Evolutionary conservation across 2,888 invertebrate genomes (phyloP), one percentile per base, ranked within the genome.

Genomic region (Heliconius sara): DNA sequence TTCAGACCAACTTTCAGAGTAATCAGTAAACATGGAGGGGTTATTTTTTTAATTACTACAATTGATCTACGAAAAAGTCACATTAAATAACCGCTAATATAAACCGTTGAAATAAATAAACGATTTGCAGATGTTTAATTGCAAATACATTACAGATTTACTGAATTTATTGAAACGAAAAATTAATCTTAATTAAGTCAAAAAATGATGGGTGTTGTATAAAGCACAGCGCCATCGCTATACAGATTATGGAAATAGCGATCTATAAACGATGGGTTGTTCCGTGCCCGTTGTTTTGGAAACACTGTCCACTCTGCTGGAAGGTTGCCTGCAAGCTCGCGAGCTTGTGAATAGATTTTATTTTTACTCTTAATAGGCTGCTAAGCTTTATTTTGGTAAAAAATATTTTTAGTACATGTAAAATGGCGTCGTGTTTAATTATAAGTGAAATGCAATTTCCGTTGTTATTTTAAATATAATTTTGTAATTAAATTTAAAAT

Each of bases 281-380:
- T 91, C 90, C 91, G 84, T 84, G 91, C 89, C 84, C 88, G 85
- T 91, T 92, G 92, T 91, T 91, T 89, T 80, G 92, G 92, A 92
- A 92, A 91, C 86, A 84, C 87, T 82, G 77, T 81, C 78, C 81
- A 82, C 84, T 78, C 82, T 73, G 74, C 78, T 80, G 80, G 79
- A 80, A 81, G 75, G 70, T 25, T 71, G 72, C 76, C 73, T 77
- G 79, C 68, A 52, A 77, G 63, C 68, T 75, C 77, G 79, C 60
- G 34, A 74, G 52, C 68, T 80, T 75, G 75, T 80, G 80, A 78
- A 80, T 80, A 80, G 75, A 70, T 80, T 74, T 79, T 76, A 76
- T 81, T 73, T 79, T 47, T 72, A 72, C 47, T 63, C 63, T 73
- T 60, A 72, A 80, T 76, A 60, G 76, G 34, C 47, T 75, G 47